phyloP scores from a whole-genome alignment of 2,113 vertebrate genomes.

The Gambusia affinis region DNA sequence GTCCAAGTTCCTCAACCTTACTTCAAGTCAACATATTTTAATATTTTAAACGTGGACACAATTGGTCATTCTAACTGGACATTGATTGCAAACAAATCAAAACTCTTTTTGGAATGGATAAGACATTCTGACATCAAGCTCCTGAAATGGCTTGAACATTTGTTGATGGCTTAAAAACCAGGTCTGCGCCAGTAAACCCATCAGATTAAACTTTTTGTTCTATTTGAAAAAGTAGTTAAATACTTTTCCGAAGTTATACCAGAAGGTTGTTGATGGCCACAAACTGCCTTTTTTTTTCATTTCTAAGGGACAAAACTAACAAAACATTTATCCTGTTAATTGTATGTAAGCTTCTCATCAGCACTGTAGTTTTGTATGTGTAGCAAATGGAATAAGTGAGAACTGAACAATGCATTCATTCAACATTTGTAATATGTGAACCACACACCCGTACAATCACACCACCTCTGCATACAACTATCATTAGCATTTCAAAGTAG shows the following conservation, averaged over 20 bases:
- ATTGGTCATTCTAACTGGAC: background rate
- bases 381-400: constrained; percentile 60
- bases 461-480: constrained; percentile 19
- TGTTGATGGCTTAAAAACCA: background rate
- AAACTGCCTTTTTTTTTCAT: too few relatives aligned
- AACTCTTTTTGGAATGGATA: background rate
- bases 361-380: constrained; percentile 10
- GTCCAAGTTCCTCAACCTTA: background rate
- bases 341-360: background rate
- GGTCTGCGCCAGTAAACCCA: background rate
- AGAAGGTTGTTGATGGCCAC: too few relatives aligned
- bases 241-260: too few relatives aligned
- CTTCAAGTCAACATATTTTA: too few relatives aligned
- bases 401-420: constrained; percentile 53
- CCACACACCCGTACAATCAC: constrained; percentile 22
- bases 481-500: constrained; percentile 78
- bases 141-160: background rate
- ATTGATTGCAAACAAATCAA: background rate
- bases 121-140: background rate
- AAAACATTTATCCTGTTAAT: too few relatives aligned
- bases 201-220: too few relatives aligned
- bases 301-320: too few relatives aligned
- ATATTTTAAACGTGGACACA: background rate
- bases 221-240: too few relatives aligned
- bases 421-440: constrained; percentile 33